Evolutionary conservation across 2,113 vertebrate species (phyloP), one percentile per base, ranked within the genome.

Genomic region (Paracanthobrama guichenoti): DNA sequence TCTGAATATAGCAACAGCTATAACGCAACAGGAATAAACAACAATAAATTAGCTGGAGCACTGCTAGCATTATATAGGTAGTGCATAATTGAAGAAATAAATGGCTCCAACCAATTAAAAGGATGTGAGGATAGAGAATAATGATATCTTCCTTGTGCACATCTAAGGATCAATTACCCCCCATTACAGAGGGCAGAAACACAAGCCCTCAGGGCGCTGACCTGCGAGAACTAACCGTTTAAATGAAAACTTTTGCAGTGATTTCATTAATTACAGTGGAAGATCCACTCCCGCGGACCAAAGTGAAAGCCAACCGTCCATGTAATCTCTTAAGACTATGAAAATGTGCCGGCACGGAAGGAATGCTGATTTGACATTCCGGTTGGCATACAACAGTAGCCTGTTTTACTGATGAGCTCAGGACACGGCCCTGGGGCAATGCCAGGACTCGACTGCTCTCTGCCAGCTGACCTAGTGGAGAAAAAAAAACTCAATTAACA

Each of bases 121-220:
- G 14, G 1, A 67, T 74, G 75, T 90, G 84, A 69, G 84, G 83
- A 87, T 85, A 88, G 55, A 77, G 84, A 85, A 76, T 82, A 86
- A 88, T 46, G 46, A 74, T 74, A 42, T 64, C 76, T 73, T 28
- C 42, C 60, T 81, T 71, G 72, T 59, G 57, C 60, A 74, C 59
- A 88, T 88, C 85, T 87, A 57, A 90, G 72, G 83, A 59, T 85
- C 87, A 90, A 92, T 92, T 89, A 90, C 67, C 79, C 62, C 9
- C 50, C 84, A 81, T 86, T 88, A 90, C 78, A 81, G 75, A 75
- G 75, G 77, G 66, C 22, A 81, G 64, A 79, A 69, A 72, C 82
- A 48, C 67, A 64, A 83, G 53, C 86, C 66, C 80, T 35, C 55
- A n/a, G 88, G 86, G 84, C 35, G 46, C 78, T 81, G 84, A 89